Evolutionary conservation across 2,113 vertebrate species (phyloP).

Genomic region (Gasterosteus aculeatus): DNA sequence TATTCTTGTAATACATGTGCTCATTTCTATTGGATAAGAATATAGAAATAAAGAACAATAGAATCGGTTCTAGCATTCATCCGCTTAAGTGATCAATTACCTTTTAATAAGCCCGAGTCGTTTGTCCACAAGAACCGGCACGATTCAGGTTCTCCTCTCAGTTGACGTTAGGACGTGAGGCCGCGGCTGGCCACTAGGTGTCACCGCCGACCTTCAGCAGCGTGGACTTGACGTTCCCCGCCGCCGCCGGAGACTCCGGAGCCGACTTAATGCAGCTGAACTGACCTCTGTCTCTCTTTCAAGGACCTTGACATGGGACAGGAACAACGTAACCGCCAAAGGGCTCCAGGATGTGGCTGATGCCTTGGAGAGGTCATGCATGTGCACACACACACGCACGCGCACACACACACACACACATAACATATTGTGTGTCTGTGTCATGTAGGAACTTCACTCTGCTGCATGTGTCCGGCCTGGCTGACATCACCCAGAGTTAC

Average conservation of each 20-base stretch:
- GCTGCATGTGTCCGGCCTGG: slow-evolving; percentile 85
- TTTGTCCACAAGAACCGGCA: background rate
- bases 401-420: slow-evolving; percentile 12
- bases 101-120: background rate
- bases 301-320: slow-evolving; percentile 91
- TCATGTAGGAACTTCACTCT: slow-evolving; percentile 90
- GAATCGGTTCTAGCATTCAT: no score
- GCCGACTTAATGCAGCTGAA: background rate
- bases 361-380: slow-evolving; percentile 86
- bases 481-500: slow-evolving; percentile 85
- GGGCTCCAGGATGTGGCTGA: slow-evolving; percentile 91
- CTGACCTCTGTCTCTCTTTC: slow-evolving; percentile 21
- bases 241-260: no score
- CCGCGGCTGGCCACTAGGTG: slow-evolving; percentile 25
- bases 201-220: slow-evolving; percentile 3
- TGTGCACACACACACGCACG: background rate
- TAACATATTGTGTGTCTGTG: no score
- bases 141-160: background rate
- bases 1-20: background rate
- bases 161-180: background rate
- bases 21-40: background rate
- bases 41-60: background rate
- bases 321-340: slow-evolving; percentile 86
- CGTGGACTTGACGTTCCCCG: background rate
- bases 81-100: background rate